These are phyloP conservation scores for Portevinia maculata DNA, from an alignment of 2,888 invertebrate genomes.

Conservation along the genomic window DNA sequence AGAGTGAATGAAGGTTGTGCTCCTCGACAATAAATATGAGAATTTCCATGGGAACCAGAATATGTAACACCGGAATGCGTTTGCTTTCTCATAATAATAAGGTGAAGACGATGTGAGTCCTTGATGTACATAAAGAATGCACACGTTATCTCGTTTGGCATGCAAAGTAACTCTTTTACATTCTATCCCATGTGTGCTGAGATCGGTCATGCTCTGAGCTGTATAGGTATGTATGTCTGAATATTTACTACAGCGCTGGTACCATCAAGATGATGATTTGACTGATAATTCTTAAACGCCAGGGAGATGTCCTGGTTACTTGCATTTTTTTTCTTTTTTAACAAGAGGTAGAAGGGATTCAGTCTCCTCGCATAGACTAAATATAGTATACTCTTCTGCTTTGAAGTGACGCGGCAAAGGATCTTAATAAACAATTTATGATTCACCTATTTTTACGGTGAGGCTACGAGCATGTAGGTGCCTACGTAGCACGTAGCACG, in stretches of 20 bases:
- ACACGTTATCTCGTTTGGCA: slow-evolving; percentile 38
- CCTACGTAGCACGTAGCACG: not conserved
- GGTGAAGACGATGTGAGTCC: slow-evolving; percentile 52
- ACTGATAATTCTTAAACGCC: slow-evolving; percentile 25
- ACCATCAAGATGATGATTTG: slow-evolving; percentile 25
- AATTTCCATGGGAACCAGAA: slow-evolving; percentile 53
- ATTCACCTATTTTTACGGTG: slow-evolving; percentile 5
- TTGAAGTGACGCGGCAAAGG: slow-evolving; percentile 1
- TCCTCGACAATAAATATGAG: slow-evolving; percentile 40
- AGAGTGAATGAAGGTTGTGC: slow-evolving; percentile 30
- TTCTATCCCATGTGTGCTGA: slow-evolving; percentile 38
- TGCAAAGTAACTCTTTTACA: slow-evolving; percentile 55
- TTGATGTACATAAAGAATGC: slow-evolving; percentile 40
- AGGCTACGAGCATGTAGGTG: not conserved
- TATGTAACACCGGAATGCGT: slow-evolving; percentile 59
- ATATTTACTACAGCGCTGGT: not conserved
- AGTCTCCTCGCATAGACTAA: not conserved
- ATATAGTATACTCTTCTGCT: not conserved
- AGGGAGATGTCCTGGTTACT: slow-evolving; percentile 5
- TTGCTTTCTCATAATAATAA: slow-evolving; percentile 63
- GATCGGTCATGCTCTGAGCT: slow-evolving; percentile 37
- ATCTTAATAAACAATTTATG: slow-evolving; percentile 19
- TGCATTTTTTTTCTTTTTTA: slow-evolving; percentile 6
- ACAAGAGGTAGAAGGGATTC: not conserved
- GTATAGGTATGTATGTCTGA: not conserved